Conservation (phyloP, 2,888 invertebrate species). For the Drosophila ochracea region DNA sequence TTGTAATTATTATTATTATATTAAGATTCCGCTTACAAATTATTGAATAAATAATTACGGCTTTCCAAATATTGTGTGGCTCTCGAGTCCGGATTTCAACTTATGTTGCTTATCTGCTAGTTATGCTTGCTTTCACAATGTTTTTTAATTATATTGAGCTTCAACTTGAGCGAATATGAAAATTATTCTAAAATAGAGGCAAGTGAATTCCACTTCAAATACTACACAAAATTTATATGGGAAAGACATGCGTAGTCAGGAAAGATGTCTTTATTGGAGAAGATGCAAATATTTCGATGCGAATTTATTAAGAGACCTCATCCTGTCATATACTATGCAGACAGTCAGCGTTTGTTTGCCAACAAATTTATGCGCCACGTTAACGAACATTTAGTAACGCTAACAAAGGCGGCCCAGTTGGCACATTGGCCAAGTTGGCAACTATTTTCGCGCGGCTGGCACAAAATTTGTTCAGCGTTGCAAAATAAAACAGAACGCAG, state of each 20-base stretch:
- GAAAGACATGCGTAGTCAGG: neutral
- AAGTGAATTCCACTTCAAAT: neutral
- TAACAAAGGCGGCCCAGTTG: conserved; percentile 64
- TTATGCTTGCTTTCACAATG: neutral
- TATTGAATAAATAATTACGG: neutral
- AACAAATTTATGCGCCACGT: conserved; percentile 74
- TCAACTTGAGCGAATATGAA: too few relatives aligned
- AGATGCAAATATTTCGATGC: conserved; percentile 49
- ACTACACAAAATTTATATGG: neutral
- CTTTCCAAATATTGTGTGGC: neutral
- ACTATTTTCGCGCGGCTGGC: conserved; percentile 46
- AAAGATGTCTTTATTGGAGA: conserved; percentile 16
- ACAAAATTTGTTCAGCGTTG: conserved; percentile 30
- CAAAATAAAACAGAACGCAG: conserved; percentile 31
- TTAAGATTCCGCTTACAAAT: neutral
- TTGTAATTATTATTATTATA: neutral
- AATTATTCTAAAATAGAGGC: neutral
- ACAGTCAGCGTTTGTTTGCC: conserved; percentile 64
- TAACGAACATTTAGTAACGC: conserved; percentile 75
- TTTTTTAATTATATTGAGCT: neutral
- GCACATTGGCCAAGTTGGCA: conserved; percentile 71
- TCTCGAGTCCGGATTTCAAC: neutral
- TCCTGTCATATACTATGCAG: neutral
- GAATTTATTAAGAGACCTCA: conserved; percentile 48
- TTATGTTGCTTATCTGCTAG: neutral